These are phyloP conservation scores for Buphagus erythrorhynchus DNA, from an alignment of 2,797 vertebrate species.

Conservation along the genomic window DNA sequence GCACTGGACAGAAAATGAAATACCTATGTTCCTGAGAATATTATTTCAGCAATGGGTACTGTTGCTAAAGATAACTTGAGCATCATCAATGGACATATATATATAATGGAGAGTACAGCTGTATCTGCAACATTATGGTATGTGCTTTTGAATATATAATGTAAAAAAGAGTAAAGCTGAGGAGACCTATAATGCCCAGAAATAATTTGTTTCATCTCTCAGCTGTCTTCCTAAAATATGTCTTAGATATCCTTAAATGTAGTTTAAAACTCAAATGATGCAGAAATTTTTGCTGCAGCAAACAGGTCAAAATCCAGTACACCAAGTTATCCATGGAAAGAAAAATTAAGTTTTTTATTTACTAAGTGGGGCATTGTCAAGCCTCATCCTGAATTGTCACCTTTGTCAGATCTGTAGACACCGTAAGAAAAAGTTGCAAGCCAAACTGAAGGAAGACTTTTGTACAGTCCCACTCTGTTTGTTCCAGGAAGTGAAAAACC, in stretches of 20 bases:
- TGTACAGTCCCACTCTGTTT: not conserved
- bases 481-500: not conserved
- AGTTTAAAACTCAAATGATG: not conserved
- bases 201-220: not conserved
- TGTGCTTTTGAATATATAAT: not conserved
- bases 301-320: not conserved
- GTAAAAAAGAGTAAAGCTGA: not conserved
- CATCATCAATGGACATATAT: not conserved
- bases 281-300: not conserved
- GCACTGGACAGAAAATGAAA: not conserved
- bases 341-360: not conserved
- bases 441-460: not conserved
- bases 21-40: not conserved
- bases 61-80: not conserved
- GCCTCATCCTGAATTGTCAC: not conserved
- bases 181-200: not conserved
- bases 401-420: not conserved
- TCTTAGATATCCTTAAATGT: not conserved
- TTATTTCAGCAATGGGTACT: not conserved
- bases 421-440: not conserved
- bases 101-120: not conserved
- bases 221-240: not conserved
- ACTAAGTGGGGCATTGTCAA: slow-evolving; percentile 3
- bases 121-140: not conserved
- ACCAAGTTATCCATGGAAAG: not conserved